Base-by-base conservation (phyloP, 92 coral and sea anemone species). In the Epizoanthus rinbou region DNA sequence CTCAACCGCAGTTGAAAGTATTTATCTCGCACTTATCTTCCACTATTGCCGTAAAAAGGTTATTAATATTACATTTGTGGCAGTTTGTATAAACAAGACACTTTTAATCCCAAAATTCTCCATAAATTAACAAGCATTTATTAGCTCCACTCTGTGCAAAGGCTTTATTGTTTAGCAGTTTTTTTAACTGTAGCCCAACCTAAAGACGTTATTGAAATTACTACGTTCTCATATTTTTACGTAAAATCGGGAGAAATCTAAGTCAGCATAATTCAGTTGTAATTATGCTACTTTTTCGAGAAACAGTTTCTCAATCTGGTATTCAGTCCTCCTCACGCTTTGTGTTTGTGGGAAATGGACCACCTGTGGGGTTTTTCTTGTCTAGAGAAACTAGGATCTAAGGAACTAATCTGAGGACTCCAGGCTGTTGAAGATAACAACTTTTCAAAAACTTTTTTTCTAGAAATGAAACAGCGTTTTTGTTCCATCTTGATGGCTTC, bases 401-500 rank as follows among this genome's bases (percentile, higher is more conserved):
- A 28, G 31, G 31, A 28, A 28, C 1, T 0, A 19, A 63, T 3
- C 21, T 22, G 25, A 63, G 68, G 22, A 23, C 9, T 28, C 33
- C 39, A 10, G n/a, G 11, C 13, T 47, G 54, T 47, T 47, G 54
- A 31, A 35, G 10, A 19, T 60, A 60, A 76, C 68, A 76, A 18
- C 54, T 21, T 19, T 57, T 58, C 45, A 59, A 10, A 10, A 43
- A 16, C 56, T 14, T 15, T 70, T 67, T 43, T 33, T 52, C 63
- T 39, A 1, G 24, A 76, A 76, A 19, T 69, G 54, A 15, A 37
- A 39, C 28, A 9, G 35, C 54, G 35, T 56, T 3, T 71, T 76
- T 76, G 82, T 57, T 28, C 25, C 80, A 62, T 5, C 24, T 22
- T 53, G 80, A n/a, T 37, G 10, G 80, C 54, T 50, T 50, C 8